These are phyloP conservation scores for Oreamnos americanus DNA, from an alignment of 2,113 vertebrate genomes.

Conservation along the genomic window DNA sequence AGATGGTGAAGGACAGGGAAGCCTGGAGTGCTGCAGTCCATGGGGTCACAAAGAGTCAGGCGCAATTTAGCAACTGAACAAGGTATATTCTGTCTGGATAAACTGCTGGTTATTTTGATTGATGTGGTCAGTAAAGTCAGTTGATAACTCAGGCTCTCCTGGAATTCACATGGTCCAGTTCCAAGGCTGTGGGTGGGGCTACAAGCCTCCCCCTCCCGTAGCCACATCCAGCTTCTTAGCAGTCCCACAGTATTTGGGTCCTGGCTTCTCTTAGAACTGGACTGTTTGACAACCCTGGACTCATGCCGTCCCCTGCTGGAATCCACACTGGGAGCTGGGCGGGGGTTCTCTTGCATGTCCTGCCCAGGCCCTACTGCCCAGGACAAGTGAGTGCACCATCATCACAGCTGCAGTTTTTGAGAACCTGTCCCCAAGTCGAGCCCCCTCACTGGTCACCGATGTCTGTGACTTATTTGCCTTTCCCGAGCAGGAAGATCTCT, in stretches of 20 bases:
- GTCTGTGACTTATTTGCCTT: neutral
- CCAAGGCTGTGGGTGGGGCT: neutral
- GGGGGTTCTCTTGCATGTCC: neutral
- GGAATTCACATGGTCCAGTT: neutral
- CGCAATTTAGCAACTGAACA: neutral
- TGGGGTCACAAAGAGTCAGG: neutral
- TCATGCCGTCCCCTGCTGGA: neutral
- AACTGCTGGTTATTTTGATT: neutral
- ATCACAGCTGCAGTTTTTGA: neutral
- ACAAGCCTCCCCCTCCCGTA: fast-evolving
- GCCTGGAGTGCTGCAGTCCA: neutral
- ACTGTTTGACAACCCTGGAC: neutral
- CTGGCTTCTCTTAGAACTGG: neutral
- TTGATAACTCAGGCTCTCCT: neutral
- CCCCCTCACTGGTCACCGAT: neutral
- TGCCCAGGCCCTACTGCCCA: neutral
- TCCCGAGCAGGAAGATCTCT: neutral
- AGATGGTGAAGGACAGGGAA: neutral
- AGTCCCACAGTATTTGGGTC: neutral
- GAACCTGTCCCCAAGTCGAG: neutral
- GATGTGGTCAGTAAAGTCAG: neutral
- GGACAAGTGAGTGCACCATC: neutral
- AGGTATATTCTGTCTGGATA: neutral
- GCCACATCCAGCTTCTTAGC: neutral
- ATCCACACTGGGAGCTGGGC: fast-evolving